These are phyloP conservation scores for Rhynchophorus ferrugineus DNA, from an alignment of 1,140 invertebrate species.

Conservation along the genomic window DNA sequence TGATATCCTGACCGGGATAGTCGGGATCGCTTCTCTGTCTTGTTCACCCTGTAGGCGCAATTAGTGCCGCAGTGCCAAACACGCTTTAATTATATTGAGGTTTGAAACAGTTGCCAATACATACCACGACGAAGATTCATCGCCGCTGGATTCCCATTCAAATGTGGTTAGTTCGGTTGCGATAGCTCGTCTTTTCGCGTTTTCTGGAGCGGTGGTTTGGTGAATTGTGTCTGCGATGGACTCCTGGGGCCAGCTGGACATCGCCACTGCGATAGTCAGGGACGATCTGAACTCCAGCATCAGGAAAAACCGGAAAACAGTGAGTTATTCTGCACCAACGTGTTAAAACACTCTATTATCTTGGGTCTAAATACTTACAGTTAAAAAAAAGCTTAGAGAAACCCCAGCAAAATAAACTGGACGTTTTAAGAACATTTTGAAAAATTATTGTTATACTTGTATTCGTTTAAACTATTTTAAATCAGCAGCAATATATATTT, in stretches of 20 bases:
- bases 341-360: too few species aligned
- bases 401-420: too few species aligned
- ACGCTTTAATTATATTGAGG: neutral
- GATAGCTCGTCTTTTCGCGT: too few species aligned
- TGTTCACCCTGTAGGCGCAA: neutral
- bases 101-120: neutral
- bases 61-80: neutral
- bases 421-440: too few species aligned
- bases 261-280: conserved; percentile 50
- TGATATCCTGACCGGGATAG: too few species aligned
- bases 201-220: too few species aligned
- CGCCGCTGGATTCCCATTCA: neutral
- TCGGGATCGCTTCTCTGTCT: too few species aligned
- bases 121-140: neutral
- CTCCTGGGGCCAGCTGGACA: conserved; percentile 56
- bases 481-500: too few species aligned
- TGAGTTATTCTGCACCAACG: conserved; percentile 42
- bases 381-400: too few species aligned
- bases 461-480: too few species aligned
- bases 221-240: conserved; percentile 43
- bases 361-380: too few species aligned
- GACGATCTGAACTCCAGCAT: conserved; percentile 51
- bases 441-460: too few species aligned
- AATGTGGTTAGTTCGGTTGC: neutral
- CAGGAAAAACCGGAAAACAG: conserved; percentile 46